Conservation (phyloP, 1,140 invertebrate species). For the Plectus sambesii region DNA sequence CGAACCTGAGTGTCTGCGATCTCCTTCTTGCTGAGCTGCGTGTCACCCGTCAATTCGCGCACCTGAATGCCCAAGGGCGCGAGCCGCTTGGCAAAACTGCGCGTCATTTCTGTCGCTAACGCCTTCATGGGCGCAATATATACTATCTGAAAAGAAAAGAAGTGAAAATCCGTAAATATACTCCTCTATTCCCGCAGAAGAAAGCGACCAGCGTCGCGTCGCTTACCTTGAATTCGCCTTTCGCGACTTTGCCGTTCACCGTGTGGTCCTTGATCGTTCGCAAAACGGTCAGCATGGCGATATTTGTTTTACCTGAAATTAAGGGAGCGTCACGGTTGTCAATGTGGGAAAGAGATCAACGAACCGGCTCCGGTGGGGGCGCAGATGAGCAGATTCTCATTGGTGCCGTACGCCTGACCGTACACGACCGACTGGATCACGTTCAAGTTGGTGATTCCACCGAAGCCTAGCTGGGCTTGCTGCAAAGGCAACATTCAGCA, state of each 20-base stretch:
- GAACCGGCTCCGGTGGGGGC: conserved; percentile 81
- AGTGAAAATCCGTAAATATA: conserved; percentile 1
- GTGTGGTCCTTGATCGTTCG: conserved; percentile 73
- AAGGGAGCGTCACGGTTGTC: too few species aligned
- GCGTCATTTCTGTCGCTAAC: conserved; percentile 91
- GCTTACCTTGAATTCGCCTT: conserved; percentile 78
- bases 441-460: conserved; percentile 73
- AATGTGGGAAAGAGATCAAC: conserved; percentile 17
- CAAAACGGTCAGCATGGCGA: conserved; percentile 80
- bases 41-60: conserved; percentile 89
- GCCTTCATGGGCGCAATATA: conserved; percentile 99
- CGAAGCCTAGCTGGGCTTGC: conserved; percentile 72
- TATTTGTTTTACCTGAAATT: conserved; percentile 73
- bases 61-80: conserved; percentile 67
- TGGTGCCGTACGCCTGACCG: conserved; percentile 82
- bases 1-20: conserved; percentile 75
- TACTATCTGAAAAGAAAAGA: conserved; percentile 62
- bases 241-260: conserved; percentile 58
- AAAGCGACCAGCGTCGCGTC: conserved; percentile 6
- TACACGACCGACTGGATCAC: conserved; percentile 90
- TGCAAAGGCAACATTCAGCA: conserved; percentile 43
- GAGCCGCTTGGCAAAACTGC: conserved; percentile 74
- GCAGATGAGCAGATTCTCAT: conserved; percentile 90
- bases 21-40: conserved; percentile 87
- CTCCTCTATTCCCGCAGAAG: conserved; percentile 6